Base-by-base conservation (phyloP, 2,888 invertebrate species). In the Epinotia ramella region DNA sequence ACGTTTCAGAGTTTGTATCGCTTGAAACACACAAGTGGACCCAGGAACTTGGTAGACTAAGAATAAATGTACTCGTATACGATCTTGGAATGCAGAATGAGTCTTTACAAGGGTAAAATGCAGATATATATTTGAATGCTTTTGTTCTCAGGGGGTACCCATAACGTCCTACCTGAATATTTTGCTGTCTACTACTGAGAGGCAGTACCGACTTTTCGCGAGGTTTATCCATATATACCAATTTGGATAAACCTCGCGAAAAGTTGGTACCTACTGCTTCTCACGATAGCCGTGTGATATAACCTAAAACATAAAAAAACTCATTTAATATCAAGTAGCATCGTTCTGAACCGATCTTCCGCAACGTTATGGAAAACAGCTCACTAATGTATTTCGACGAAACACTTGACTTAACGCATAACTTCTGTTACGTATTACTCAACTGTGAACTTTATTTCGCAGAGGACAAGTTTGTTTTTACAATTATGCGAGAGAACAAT, bases 341-440 rank as follows among this genome's bases (percentile, higher is more conserved):
- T 46, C 69, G 24, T 60, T 69, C 46, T 11, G 24, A 28, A 60
- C 59, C 69, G 59, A 69, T 60, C 46, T 60, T 69, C 69, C 60
- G 69, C 46, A 13, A 24, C 59, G 59, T 69, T 60, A 69, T 57
- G 69, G 69, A 46, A 69, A 69, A 46, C n/a, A 7, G n/a, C 46
- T 69, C 59, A 69, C 69, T 69, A 69, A 69, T 69, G 69, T 69
- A 46, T 69, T 69, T 60, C 69, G 59, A 46, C 12, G 13, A 56
- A 11, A 11, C 46, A 28, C 46, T 40, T 13, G 16, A 6, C 57
- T 59, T n/a, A 24, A 20, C n/a, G 46, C 57, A 3, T 9, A 60
- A 59, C 46, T 11, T 60, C 6, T 20, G 16, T 9, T 2, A 28
- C 24, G 24, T 4, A 46, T n/a, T 20, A 57, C 13, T 33, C 24